Conservation (phyloP, 2,888 invertebrate species). For the Pachydiplax longipennis region DNA sequence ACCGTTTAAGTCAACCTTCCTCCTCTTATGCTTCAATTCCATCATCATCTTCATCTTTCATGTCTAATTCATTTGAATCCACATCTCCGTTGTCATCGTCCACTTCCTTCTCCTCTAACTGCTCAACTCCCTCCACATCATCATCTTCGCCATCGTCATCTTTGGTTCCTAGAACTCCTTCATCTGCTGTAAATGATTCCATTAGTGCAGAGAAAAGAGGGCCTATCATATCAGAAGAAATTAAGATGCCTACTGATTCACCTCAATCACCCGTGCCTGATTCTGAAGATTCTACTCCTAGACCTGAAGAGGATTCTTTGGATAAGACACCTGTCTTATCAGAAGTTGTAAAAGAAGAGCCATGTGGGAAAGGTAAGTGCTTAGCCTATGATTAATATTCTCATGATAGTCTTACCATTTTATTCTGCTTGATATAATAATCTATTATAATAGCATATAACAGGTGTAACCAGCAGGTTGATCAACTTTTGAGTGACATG, state of each 20-base stretch:
- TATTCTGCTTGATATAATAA: too few relatives aligned
- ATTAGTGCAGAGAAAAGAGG: neutral
- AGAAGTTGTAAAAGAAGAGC: neutral
- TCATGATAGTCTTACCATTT: neutral
- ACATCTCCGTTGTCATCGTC: slow-evolving; percentile 20
- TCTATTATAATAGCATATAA: too few relatives aligned
- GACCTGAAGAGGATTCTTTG: neutral
- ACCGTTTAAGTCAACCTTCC: slow-evolving; percentile 57
- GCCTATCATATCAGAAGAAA: neutral
- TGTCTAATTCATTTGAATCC: slow-evolving; percentile 22
- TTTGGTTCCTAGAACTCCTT: neutral
- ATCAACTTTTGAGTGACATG: too few relatives aligned
- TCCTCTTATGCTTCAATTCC: slow-evolving; percentile 12
- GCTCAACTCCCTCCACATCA: slow-evolving; percentile 29
- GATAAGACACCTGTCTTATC: neutral
- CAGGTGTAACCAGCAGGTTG: too few relatives aligned
- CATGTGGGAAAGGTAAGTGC: neutral
- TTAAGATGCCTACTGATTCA: neutral
- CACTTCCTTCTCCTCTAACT: slow-evolving; percentile 27
- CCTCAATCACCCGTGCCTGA: neutral
- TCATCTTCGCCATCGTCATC: neutral
- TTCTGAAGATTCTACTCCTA: neutral
- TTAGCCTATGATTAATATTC: neutral
- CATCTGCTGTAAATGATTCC: neutral
- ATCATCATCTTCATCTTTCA: slow-evolving; percentile 24